Evolutionary conservation across 2,113 vertebrate species (phyloP), one percentile per base, ranked within the genome.

Genomic region (Scophthalmus maximus): DNA sequence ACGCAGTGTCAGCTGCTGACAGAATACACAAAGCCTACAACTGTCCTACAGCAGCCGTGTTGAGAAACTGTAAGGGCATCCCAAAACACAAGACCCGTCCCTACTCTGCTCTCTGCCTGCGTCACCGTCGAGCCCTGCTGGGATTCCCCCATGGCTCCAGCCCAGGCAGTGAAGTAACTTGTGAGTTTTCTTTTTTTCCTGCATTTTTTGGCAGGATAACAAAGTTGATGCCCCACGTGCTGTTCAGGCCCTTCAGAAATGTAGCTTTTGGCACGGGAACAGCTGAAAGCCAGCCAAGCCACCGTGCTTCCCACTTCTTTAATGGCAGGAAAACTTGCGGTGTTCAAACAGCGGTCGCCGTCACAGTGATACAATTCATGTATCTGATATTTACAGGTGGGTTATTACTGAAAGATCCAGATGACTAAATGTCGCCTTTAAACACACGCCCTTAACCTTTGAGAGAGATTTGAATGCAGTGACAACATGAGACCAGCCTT

Each of bases 231-330:
- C 73, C 49, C 77, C 79, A 55, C 76, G 32, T 87, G 87, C 74
- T 51, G 80, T 34, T 53, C 82, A 83, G 60, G 56, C 76, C 38
- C 53, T 79, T 78, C 26, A 74, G 81, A 87, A 82, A 84, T 77
- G 86, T 87, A 76, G 76, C 76, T 85, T 92, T 91, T 93, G 90
- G 91, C 92, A 92, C 68, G 76, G 57, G 66, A 84, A 70, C 90
- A 91, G 87, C 66, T 94, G 92, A 94, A 84, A 71, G 49, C 8
- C 3, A 58, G 91, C 92, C 92, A 94, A 93, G 68, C 87, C 80
- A 76, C 68, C 34, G 34, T 58, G 70, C 47, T 66, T 77, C 57
- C 53, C 27, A 49, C 63, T 72, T 63, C 59, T 68, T 57, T 49
- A 68, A 70, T 70, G 47, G 72, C 70, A 78, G 70, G 40, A 50